phyloP scores from a whole-genome alignment of 2,888 invertebrate genomes.

The Morpho achilles region DNA sequence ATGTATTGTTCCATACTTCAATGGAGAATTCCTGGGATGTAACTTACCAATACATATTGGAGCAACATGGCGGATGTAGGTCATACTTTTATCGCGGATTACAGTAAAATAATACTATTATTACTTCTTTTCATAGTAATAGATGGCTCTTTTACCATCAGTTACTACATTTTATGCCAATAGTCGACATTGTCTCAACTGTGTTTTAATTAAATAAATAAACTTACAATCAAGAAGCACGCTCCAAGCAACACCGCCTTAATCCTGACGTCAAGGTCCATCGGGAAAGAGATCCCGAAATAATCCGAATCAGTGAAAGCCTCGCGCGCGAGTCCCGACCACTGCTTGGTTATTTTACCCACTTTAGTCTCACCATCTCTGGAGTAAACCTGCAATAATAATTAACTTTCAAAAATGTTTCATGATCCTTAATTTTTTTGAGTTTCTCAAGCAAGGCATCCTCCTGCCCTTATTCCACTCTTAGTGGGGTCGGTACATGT shows the following conservation, averaged over 20 bases:
- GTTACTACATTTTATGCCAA: too few relatives aligned
- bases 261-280: slow-evolving; percentile 92
- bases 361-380: slow-evolving; percentile 87
- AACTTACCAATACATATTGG: too few relatives aligned
- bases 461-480: too few relatives aligned
- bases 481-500: too few relatives aligned
- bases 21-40: too few relatives aligned
- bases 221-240: slow-evolving; percentile 88
- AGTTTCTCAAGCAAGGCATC: too few relatives aligned
- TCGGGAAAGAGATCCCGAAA: slow-evolving; percentile 94
- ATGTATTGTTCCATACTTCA: too few relatives aligned
- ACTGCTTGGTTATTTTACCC: slow-evolving; percentile 93
- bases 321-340: slow-evolving; percentile 91
- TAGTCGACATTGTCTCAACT: neutral
- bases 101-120: too few relatives aligned
- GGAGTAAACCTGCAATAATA: slow-evolving; percentile 82
- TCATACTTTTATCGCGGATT: too few relatives aligned
- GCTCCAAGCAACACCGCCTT: slow-evolving; percentile 90
- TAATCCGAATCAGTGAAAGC: slow-evolving; percentile 92
- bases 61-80: too few relatives aligned
- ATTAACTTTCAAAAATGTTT: neutral
- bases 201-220: neutral
- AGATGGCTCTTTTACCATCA: too few relatives aligned
- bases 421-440: neutral
- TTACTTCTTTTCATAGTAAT: too few relatives aligned